Conservation (phyloP, 1,140 invertebrate species). For the Drosophila pectinifera region DNA sequence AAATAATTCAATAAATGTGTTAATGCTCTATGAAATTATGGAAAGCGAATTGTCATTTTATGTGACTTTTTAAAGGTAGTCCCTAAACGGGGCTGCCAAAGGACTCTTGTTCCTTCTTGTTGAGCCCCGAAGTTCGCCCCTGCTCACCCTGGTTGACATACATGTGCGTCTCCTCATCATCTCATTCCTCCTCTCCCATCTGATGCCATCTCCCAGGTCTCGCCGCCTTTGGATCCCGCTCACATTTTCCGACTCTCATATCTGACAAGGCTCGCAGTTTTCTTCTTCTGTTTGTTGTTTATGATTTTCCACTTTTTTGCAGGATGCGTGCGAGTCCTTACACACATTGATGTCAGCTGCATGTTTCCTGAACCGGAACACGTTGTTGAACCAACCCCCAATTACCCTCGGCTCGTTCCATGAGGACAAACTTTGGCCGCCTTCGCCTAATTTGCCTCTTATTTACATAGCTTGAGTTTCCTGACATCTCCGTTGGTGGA, state of each 20-base stretch:
- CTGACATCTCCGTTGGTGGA: constrained; percentile 19
- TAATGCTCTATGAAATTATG: not conserved
- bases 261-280: constrained; percentile 42
- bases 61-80: too few species aligned
- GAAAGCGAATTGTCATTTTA: not conserved
- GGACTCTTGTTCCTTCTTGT: not conserved
- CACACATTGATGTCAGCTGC: constrained; percentile 70
- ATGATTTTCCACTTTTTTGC: constrained; percentile 46
- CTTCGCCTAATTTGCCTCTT: constrained; percentile 62
- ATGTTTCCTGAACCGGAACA: constrained; percentile 59
- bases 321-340: constrained; percentile 38
- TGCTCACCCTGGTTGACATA: not conserved
- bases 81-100: too few species aligned
- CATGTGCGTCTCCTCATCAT: constrained; percentile 2
- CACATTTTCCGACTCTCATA: constrained; percentile 44
- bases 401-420: constrained; percentile 6
- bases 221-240: constrained; percentile 36
- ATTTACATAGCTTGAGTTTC: constrained; percentile 56
- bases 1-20: too few species aligned
- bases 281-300: constrained; percentile 37
- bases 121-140: not conserved
- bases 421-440: constrained; percentile 36
- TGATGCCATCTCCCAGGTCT: constrained; percentile 1
- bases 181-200: constrained; percentile 1
- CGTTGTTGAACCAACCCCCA: constrained; percentile 32